Percentiles rank a stretch among this genome's conserved stretches.
Evolutionary conservation across 2,888 invertebrate genomes (phyloP).

Genomic region (Metallyticus violacea): DNA sequence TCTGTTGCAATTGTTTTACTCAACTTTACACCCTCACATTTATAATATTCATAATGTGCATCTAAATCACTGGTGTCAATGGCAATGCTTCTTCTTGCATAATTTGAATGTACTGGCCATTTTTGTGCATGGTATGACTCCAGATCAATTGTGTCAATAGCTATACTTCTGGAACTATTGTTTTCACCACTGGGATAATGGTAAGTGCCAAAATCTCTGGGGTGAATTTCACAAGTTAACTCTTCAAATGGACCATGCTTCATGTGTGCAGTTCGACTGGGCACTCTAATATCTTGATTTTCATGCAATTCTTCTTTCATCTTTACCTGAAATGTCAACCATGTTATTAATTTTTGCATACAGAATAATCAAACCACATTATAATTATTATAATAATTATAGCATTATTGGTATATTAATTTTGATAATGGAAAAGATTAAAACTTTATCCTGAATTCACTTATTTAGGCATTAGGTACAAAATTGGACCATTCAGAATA

Average conservation of each 20-base stretch:
- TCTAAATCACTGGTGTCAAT: conserved; percentile 28
- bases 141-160: conserved; percentile 17
- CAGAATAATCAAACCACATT: too few relatives aligned
- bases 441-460: too few relatives aligned
- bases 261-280: neutral
- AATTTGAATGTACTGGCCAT: neutral
- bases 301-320: neutral
- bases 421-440: too few relatives aligned
- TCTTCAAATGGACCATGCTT: neutral
- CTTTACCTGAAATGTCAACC: neutral
- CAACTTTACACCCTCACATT: conserved; percentile 4
- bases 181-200: neutral
- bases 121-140: neutral
- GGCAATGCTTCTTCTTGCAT: neutral
- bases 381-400: too few relatives aligned
- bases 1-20: conserved; percentile 24
- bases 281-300: neutral
- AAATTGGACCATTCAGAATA: too few relatives aligned
- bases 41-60: conserved; percentile 28
- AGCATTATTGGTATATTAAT: too few relatives aligned
- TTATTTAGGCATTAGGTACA: too few relatives aligned
- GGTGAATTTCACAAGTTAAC: neutral
- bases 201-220: neutral
- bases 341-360: too few relatives aligned
- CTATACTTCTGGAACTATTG: neutral